Base-by-base conservation (phyloP, 1,140 invertebrate species). In the Helicoverpa armigera region DNA sequence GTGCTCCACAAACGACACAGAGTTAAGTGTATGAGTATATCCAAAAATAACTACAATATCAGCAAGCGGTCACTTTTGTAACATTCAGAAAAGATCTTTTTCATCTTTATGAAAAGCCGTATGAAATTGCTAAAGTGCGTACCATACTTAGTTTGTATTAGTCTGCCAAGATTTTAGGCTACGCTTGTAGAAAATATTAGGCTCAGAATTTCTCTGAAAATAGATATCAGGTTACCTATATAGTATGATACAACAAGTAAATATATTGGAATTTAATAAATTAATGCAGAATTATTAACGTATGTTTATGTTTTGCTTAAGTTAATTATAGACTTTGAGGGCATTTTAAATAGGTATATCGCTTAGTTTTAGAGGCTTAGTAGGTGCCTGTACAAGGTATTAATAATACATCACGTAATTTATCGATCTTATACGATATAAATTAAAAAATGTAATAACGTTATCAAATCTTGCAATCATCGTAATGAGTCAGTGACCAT, bases 231-330 rank as follows among this genome's bases (percentile, higher is more conserved):
- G 5, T 43, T 43, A 23, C 23, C 23, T 23, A 7, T 43, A 43
- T 43, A 43, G 7, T 43, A 58, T 18, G 5, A 18, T 58, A 18
- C 56, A 58, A 58, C 56, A 7, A 58, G 56, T 58, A 31, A 43
- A 65, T 7, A 65, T 43, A 63, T 63, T 35, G 12, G 35, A 63
- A 35, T 63, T 14, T 56, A 29, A 35, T 35, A 63, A 63, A 29
- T 2, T 35, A 7, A 10, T 35, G 11, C 9, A 10, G 13, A 23
- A 58, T 65, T 43, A 65, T 65, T 65, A 65, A 43, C 16, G 61
- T 16, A 65, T 65, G 16, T 65, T 65, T 65, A 16, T 16, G 43
- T 65, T 65, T 65, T 18, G 14, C 31, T 2, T 65, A 65, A 65
- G 14, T 43, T 65, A 65, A 48, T 43, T 16, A 48, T 65, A 31